Evolutionary conservation across 2,888 invertebrate genomes (phyloP), one percentile per base, ranked within the genome.

Genomic region (Scaptomyza cyrtandrae): DNA sequence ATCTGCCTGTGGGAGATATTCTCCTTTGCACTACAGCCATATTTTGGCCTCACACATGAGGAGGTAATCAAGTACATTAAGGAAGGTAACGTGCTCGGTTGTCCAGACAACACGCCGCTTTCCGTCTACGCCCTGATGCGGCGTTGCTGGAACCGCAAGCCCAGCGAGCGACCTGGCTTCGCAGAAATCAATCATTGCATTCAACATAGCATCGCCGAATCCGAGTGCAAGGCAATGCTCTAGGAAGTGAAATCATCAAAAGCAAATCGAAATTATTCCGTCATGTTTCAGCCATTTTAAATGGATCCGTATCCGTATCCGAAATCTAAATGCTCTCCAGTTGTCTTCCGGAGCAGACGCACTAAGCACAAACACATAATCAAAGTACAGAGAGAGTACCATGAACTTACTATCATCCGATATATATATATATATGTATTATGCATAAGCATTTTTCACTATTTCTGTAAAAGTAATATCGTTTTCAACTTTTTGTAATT

Each of bases 1-100:
- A 97, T 99, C 16, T 97, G 98, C 89, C 93, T 98, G 45, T 99
- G 98, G 98, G 99, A 99, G 93, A 97, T 98, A 90, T 98, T 98
- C 92, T 97, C 98, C 49, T 98, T 97, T 93, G 98, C 98, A 27
- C 93, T 98, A 70, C 98, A 99, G 92, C 99, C 99, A 9, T 99
- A 99, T 90, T 98, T 97, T 91, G 98, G 98, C 6, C 96, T 98
- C 96, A 98, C 98, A 11, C 98, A 99, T 90, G 98, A 98, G 91
- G 98, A 99, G 93, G 98, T 99, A 35, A 97, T 98, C 13, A 96
- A 96, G 90, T 98, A 96, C 93, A 95, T 98, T 59, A 98, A 98
- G 92, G 98, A 98, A 80, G 98, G 98, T 11, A 97, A 98, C 92
- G 96, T 98, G 46, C 94, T 99, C 53, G 95, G 95, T 50, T 96